Evolutionary conservation across 2,888 invertebrate genomes (phyloP).

Genomic region (Fissipunctia ypsillon): DNA sequence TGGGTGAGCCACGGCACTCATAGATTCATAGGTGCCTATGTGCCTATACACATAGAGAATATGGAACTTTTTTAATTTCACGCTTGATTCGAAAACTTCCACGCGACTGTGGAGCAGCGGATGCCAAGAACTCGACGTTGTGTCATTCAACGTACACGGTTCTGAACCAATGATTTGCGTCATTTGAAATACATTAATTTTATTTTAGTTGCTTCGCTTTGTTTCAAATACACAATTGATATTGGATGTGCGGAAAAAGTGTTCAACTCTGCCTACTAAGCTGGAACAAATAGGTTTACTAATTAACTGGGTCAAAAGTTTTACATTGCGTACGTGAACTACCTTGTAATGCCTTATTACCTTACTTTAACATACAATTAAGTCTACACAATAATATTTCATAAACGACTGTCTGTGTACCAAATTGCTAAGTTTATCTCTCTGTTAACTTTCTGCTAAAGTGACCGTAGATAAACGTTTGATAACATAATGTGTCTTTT

Average conservation of each 20-base stretch:
- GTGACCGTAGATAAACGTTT: slow-evolving; percentile 16
- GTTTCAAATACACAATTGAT: slow-evolving; percentile 50
- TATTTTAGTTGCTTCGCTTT: slow-evolving; percentile 53
- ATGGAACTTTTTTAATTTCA: slow-evolving; percentile 89
- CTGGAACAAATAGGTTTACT: slow-evolving; percentile 43
- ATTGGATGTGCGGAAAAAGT: slow-evolving; percentile 29
- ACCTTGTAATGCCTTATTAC: slow-evolving; percentile 18
- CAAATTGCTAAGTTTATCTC: slow-evolving; percentile 29
- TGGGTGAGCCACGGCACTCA: slow-evolving; percentile 65
- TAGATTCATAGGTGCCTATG: slow-evolving; percentile 71
- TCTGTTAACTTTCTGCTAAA: slow-evolving; percentile 18
- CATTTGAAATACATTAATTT: slow-evolving; percentile 69
- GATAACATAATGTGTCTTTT: slow-evolving; percentile 18
- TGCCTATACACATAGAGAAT: slow-evolving; percentile 72
- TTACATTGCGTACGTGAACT: slow-evolving; percentile 24
- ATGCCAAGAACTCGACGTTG: slow-evolving; percentile 75
- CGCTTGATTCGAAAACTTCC: slow-evolving; percentile 85
- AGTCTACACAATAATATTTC: slow-evolving; percentile 21
- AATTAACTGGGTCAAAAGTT: slow-evolving; percentile 41
- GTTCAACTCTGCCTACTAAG: slow-evolving; percentile 27
- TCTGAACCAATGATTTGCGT: slow-evolving; percentile 61
- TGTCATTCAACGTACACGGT: slow-evolving; percentile 66
- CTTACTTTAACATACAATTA: slow-evolving; percentile 11
- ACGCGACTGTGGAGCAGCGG: slow-evolving; percentile 70
- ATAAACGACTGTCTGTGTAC: slow-evolving; percentile 18